phyloP scores from a whole-genome alignment of 2,888 invertebrate genomes.

The Suillia variegata region DNA sequence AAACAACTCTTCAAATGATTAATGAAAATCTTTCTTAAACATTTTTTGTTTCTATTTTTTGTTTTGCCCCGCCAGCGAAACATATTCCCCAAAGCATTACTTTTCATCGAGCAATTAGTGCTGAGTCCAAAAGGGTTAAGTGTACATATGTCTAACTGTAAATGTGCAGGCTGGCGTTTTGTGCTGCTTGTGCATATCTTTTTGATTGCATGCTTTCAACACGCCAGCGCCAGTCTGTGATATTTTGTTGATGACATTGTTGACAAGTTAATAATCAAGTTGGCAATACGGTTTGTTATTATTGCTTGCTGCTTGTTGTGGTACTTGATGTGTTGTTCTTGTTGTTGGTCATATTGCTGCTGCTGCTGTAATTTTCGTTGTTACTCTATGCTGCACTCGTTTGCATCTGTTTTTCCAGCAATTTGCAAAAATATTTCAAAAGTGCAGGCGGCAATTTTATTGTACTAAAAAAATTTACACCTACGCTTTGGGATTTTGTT shows the following conservation, averaged over 20 bases:
- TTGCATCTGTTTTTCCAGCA: neutral
- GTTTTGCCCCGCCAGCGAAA: too few species aligned
- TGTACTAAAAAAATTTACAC: neutral
- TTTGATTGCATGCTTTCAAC: constrained; percentile 6
- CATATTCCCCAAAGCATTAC: too few species aligned
- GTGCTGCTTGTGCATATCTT: neutral
- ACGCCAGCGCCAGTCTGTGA: neutral
- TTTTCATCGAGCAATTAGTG: too few species aligned
- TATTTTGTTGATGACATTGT: constrained; percentile 16
- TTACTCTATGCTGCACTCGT: constrained; percentile 1
- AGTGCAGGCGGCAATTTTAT: neutral
- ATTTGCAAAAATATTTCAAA: neutral
- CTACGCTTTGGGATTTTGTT: neutral
- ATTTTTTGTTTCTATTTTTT: too few species aligned
- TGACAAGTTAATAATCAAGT: constrained; percentile 18
- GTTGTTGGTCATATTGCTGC: too few species aligned
- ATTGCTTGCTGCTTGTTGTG: constrained; percentile 5
- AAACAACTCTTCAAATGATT: too few species aligned
- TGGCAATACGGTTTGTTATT: neutral
- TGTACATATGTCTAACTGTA: neutral
- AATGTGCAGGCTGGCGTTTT: too few species aligned
- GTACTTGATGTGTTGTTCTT: too few species aligned
- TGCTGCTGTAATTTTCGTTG: too few species aligned
- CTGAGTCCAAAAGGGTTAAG: too few species aligned
- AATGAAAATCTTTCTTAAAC: too few species aligned